These are phyloP conservation scores for Zhuqinia jingwanae DNA, from an alignment of 2,888 invertebrate genomes.

Conservation along the genomic window DNA sequence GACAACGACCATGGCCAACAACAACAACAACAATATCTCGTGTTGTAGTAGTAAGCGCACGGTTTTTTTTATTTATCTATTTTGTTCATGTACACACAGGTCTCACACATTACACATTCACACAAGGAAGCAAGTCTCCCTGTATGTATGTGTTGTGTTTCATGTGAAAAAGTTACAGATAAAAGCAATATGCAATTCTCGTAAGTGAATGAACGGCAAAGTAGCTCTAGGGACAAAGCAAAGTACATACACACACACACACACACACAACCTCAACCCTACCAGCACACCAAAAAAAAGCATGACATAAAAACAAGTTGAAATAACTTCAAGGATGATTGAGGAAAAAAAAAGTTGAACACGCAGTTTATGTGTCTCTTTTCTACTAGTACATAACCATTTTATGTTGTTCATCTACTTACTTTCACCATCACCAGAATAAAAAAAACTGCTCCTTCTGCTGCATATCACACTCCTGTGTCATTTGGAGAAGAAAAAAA, in stretches of 20 bases:
- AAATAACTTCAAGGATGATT: conserved; percentile 57
- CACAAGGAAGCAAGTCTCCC: neutral
- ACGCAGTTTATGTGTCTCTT: conserved; percentile 47
- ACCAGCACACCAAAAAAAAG: neutral
- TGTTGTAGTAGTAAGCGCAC: conserved; percentile 6
- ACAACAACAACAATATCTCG: neutral
- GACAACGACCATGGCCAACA: conserved; percentile 9
- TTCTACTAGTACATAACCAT: conserved; percentile 60
- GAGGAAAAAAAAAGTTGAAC: conserved; percentile 60
- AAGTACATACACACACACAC: conserved; percentile 20
- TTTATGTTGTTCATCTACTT: conserved; percentile 58
- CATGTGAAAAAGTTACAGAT: neutral
- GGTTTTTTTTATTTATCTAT: conserved; percentile 33
- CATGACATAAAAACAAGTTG: neutral
- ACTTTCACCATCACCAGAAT: conserved; percentile 15
- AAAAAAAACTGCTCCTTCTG: conserved; percentile 13
- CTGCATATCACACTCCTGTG: too few species aligned
- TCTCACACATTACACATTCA: neutral
- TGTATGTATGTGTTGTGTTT: neutral
- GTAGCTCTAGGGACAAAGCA: conserved; percentile 37
- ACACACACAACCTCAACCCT: neutral
- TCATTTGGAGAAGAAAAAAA: too few species aligned
- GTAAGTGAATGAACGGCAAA: conserved; percentile 60
- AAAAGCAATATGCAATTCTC: conserved; percentile 39
- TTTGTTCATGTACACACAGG: conserved; percentile 36